phyloP scores from a whole-genome alignment of 2,113 vertebrate genomes.

The Neofelis nebulosa region DNA sequence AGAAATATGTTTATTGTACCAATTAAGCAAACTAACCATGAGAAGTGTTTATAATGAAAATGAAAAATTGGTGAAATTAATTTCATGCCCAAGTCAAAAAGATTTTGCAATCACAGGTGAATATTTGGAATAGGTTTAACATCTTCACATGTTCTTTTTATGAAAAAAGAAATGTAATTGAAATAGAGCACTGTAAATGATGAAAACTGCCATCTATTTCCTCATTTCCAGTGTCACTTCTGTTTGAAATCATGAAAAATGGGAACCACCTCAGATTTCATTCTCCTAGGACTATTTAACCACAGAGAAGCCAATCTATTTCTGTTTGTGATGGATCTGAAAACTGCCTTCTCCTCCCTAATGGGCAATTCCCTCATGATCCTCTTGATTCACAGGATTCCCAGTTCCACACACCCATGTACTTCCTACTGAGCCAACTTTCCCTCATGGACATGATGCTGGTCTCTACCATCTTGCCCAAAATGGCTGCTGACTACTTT shows the following conservation, averaged over 20 bases:
- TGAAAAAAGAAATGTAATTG: background rate
- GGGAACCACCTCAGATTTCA: background rate
- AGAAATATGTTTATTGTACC: background rate
- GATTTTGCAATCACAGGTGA: background rate
- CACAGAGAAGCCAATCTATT: background rate
- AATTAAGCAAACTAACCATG: background rate
- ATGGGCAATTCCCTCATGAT: background rate
- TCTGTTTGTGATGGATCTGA: background rate
- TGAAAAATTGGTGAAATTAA: background rate
- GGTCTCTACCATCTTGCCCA: background rate
- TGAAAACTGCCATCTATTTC: background rate
- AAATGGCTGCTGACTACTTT: background rate
- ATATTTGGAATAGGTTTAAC: background rate
- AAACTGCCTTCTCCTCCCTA: fast-evolving
- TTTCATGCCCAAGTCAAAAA: background rate
- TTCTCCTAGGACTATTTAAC: background rate
- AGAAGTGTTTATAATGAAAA: background rate
- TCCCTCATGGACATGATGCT: background rate
- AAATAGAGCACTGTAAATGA: background rate
- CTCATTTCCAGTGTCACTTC: background rate
- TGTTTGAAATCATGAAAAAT: background rate
- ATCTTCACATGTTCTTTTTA: background rate
- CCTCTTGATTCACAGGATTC: background rate
- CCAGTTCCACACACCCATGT: background rate
- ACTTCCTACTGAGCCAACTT: background rate